Conservation (phyloP, 2,888 invertebrate genomes). For the Herminia tarsipennalis region DNA sequence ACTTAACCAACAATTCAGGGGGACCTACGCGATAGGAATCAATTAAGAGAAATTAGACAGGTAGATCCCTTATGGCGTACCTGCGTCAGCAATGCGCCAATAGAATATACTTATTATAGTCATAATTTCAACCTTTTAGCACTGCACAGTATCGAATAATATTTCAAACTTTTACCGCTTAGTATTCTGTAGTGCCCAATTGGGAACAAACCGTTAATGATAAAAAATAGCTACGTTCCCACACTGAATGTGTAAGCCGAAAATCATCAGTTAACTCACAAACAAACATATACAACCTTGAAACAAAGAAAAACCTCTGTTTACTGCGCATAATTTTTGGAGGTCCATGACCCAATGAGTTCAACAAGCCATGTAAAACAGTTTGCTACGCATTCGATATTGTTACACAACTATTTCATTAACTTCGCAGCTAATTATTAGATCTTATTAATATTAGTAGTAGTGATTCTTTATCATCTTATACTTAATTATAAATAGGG, state of each 20-base stretch:
- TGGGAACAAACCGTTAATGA: conserved; percentile 7
- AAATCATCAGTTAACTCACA: conserved; percentile 17
- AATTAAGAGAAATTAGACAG: not conserved
- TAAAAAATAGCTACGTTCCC: not conserved
- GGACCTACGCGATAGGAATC: not conserved
- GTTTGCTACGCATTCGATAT: conserved; percentile 34
- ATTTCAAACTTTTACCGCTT: too few relatives aligned
- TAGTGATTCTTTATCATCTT: too few relatives aligned
- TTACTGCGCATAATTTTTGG: conserved; percentile 58
- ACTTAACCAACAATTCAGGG: not conserved
- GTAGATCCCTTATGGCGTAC: too few relatives aligned
- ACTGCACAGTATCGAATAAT: too few relatives aligned
- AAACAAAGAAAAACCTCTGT: conserved; percentile 50
- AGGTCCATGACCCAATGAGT: conserved; percentile 59
- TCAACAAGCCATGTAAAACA: conserved; percentile 41
- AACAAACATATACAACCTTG: conserved; percentile 46
- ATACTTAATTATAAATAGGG: too few relatives aligned
- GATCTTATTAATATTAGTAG: too few relatives aligned
- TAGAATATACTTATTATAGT: too few relatives aligned
- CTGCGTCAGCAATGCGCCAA: too few relatives aligned
- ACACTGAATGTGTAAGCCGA: not conserved
- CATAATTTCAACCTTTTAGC: too few relatives aligned
- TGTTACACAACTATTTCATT: conserved; percentile 37
- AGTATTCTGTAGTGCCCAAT: too few relatives aligned
- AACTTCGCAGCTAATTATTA: too few relatives aligned